Conservation (phyloP, 2,113 vertebrate genomes). For the Lates calcarifer region DNA sequence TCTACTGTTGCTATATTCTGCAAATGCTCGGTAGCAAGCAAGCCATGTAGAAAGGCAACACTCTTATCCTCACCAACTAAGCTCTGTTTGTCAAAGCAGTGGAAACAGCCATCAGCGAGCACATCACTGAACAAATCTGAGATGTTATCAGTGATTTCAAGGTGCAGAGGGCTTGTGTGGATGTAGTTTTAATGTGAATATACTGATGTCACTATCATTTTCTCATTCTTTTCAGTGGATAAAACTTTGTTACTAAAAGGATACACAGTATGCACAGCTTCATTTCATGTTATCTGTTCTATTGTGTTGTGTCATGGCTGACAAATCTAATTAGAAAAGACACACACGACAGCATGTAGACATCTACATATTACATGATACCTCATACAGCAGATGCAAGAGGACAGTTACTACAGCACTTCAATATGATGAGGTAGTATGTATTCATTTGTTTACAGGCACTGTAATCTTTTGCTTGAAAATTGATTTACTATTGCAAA, state of each 20-base stretch:
- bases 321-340: conserved; percentile 39
- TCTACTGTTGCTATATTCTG: too few species aligned
- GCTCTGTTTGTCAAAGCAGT: too few species aligned
- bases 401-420: conserved; percentile 10
- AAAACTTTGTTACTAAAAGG: conserved; percentile 3
- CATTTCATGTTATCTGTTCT: conserved; percentile 14
- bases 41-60: too few species aligned
- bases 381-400: conserved; percentile 6
- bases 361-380: conserved; percentile 36
- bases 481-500: conserved; percentile 38
- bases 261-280: background rate
- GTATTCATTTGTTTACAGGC: conserved; percentile 37
- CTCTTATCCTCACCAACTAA: too few species aligned
- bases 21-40: too few species aligned
- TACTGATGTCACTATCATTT: background rate
- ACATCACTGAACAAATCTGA: background rate
- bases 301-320: conserved; percentile 11
- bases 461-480: conserved; percentile 41
- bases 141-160: background rate
- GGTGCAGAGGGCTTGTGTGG: too few species aligned
- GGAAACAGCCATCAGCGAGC: too few species aligned
- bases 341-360: conserved; percentile 12
- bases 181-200: too few species aligned
- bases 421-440: background rate
- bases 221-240: background rate